phyloP scores from a whole-genome alignment of 92 coral and sea anemone genomes.

The Palythoa grandis region DNA sequence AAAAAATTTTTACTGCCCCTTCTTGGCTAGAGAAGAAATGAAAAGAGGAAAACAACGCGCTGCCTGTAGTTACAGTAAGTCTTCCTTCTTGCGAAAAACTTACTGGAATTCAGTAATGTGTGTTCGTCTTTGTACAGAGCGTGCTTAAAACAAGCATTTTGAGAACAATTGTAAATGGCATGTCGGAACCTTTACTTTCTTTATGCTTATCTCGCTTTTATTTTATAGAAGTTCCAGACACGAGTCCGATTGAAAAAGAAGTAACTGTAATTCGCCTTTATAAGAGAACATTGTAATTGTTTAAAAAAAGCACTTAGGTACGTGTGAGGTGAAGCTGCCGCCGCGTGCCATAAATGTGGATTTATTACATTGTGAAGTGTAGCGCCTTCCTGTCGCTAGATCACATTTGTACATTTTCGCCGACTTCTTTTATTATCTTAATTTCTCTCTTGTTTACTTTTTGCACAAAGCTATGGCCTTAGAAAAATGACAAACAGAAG shows the following conservation, averaged over 20 bases:
- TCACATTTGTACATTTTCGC: slow-evolving; percentile 41
- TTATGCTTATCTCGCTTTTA: not conserved
- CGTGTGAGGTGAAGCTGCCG: not conserved
- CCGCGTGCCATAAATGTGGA: slow-evolving; percentile 29
- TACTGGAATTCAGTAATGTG: slow-evolving; percentile 9
- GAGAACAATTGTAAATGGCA: not conserved
- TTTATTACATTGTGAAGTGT: slow-evolving; percentile 24
- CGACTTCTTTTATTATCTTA: slow-evolving; percentile 42
- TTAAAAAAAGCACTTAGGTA: slow-evolving; percentile 14
- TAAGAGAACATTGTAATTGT: not conserved
- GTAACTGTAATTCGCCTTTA: not conserved
- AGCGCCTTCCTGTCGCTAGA: slow-evolving; percentile 49
- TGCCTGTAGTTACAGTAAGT: too few relatives aligned
- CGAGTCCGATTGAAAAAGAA: slow-evolving; percentile 1
- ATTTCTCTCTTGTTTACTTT: slow-evolving; percentile 35
- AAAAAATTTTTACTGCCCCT: not conserved
- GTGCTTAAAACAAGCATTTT: not conserved
- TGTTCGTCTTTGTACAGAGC: not conserved
- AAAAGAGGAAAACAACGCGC: too few relatives aligned
- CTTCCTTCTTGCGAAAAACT: not conserved
- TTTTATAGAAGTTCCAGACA: slow-evolving; percentile 1
- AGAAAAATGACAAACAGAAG: slow-evolving; percentile 21
- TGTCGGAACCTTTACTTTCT: not conserved
- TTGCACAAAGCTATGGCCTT: slow-evolving; percentile 30
- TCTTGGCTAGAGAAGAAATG: not conserved